Base-by-base conservation (phyloP, 2,888 invertebrate species). In the Hirtodrosophila alboralis region DNA sequence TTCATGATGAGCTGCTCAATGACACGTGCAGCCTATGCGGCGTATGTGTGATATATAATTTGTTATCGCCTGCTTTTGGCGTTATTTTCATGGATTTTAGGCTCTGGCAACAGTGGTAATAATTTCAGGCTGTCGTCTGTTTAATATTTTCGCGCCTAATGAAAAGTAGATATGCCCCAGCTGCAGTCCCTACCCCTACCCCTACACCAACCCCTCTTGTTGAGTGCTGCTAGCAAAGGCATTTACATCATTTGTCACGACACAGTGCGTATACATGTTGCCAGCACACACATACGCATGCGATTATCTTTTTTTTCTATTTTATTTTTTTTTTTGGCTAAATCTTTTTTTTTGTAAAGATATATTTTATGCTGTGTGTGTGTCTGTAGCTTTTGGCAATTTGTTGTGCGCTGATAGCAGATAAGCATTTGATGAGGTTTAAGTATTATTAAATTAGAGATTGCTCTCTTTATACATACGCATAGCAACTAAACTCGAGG, bases 401-500 rank as follows among this genome's bases (percentile, higher is more conserved):
- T 78, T 77, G 78, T 74, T 74, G 75, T 53, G 70, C 65, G 78
- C 72, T 84, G 79, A 83, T 84, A 75, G 70, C 76, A 76, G 84
- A 81, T 83, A 83, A 83, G 81, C 81, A 75, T 83, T 84, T 83
- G 84, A 83, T 81, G 79, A 84, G 84, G 74, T 72, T 84, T 84
- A 4, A 23, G 23, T 23, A 72, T 75, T 79, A 67, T 74, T 67
- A 71, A 79, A 85, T 85, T 67, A 49, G 66, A 61, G 75, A 47
- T 51, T 61, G 44, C 54, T 48, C 60, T 40, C 6, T 66, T 31
- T n/a, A n/a, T n/a, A n/a, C n/a, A 34, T 48, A 33, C 21, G 23
- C 51, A 33, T 33, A 36, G 59, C 53, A 66, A 54, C 67, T 33
- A 40, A 38, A 13, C 18, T n/a, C 21, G 18, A 21, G 36, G 31